phyloP scores from a whole-genome alignment of 1,140 invertebrate genomes.

The Papilio glaucus region DNA sequence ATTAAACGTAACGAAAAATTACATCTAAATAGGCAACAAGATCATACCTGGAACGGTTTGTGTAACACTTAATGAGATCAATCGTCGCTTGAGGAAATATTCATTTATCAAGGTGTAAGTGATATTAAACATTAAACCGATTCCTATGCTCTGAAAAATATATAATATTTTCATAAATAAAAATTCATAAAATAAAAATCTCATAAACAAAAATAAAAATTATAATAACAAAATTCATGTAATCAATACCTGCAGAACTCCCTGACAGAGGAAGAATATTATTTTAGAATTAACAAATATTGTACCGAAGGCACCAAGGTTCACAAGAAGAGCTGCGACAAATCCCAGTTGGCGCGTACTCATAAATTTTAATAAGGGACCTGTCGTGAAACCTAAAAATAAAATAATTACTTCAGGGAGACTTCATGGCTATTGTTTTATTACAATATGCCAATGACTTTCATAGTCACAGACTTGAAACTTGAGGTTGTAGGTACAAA shows the following conservation, averaged over 20 bases:
- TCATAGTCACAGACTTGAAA: no score
- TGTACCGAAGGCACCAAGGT: slow-evolving; percentile 49
- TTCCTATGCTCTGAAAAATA: slow-evolving; percentile 56
- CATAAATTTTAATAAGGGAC: slow-evolving; percentile 52
- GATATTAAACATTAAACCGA: slow-evolving; percentile 55
- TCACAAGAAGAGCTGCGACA: slow-evolving; percentile 44
- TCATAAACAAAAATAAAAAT: neutral
- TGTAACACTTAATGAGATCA: slow-evolving; percentile 63
- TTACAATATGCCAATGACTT: no score
- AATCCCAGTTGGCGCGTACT: slow-evolving; percentile 54
- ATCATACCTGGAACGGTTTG: slow-evolving; percentile 72
- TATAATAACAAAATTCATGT: neutral
- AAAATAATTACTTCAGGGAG: neutral
- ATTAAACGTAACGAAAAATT: no score
- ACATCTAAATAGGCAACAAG: slow-evolving; percentile 13
- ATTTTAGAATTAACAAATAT: slow-evolving; percentile 53
- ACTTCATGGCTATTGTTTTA: no score
- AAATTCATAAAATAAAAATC: neutral
- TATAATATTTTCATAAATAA: neutral
- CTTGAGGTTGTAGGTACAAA: no score
- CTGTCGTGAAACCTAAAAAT: slow-evolving; percentile 57
- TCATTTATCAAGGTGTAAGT: slow-evolving; percentile 53
- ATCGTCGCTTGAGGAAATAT: slow-evolving; percentile 59
- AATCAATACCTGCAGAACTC: slow-evolving; percentile 55
- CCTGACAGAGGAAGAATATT: slow-evolving; percentile 52